Evolutionary conservation across 2,797 vertebrate species (phyloP).

Genomic region (Fistularia tabacaria): DNA sequence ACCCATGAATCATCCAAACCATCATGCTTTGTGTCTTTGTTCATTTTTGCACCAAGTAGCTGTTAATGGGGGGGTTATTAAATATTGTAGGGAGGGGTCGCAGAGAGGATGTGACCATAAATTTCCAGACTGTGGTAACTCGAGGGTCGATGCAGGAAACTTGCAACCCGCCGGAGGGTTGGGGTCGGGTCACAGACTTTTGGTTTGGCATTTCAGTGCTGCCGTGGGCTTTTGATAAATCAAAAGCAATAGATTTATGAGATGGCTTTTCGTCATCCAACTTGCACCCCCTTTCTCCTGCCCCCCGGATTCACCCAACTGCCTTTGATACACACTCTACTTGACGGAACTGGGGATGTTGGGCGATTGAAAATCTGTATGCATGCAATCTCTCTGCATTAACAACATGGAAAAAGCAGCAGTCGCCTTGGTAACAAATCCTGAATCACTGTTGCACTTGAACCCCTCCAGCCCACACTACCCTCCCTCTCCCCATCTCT

Average conservation of each 20-base stretch:
- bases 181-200: too few species aligned
- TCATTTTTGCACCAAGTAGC: slow-evolving; percentile 16
- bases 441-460: slow-evolving; percentile 23
- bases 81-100: slow-evolving; percentile 7
- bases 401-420: slow-evolving; percentile 49
- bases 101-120: slow-evolving; percentile 8
- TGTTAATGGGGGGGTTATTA: slow-evolving; percentile 5
- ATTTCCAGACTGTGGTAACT: too few species aligned
- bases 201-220: too few species aligned
- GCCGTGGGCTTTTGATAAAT: too few species aligned
- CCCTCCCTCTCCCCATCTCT: slow-evolving; percentile 4
- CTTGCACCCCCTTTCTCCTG: too few species aligned
- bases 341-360: slow-evolving; percentile 6
- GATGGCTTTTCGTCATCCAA: too few species aligned
- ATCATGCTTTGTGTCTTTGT: slow-evolving; percentile 44
- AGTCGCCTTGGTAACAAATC: slow-evolving; percentile 61
- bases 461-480: slow-evolving; percentile 18
- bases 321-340: too few species aligned
- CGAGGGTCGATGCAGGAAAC: too few species aligned
- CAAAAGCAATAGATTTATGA: too few species aligned
- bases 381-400: slow-evolving; percentile 50
- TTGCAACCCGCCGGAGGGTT: too few species aligned
- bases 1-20: slow-evolving; percentile 60
- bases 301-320: too few species aligned
- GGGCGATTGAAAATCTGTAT: slow-evolving; percentile 44